These are phyloP conservation scores for Hycleus phaleratus DNA, from an alignment of 1,140 invertebrate genomes.

Conservation along the genomic window DNA sequence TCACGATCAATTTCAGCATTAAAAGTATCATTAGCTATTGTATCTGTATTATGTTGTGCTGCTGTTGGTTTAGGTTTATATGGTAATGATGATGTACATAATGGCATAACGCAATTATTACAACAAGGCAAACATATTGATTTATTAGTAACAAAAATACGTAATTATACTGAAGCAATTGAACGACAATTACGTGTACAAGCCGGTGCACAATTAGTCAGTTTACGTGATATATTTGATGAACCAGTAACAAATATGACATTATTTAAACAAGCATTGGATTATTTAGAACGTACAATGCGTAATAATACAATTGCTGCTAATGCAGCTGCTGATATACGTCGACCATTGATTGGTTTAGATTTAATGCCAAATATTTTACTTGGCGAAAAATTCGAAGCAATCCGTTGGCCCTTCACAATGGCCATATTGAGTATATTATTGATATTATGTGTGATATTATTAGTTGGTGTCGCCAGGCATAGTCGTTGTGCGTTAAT, in stretches of 20 bases:
- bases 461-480: conserved; percentile 73
- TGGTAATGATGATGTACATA: conserved; percentile 90
- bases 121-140: conserved; percentile 71
- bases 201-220: conserved; percentile 46
- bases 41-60: conserved; percentile 75
- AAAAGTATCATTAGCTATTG: conserved; percentile 73
- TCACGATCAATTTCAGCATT: conserved; percentile 76
- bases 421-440: conserved; percentile 69
- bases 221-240: conserved; percentile 65
- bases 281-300: conserved; percentile 56
- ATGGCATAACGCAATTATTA: conserved; percentile 73
- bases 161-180: conserved; percentile 54
- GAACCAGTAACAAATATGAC: conserved; percentile 67
- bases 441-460: conserved; percentile 69
- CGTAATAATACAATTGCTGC: conserved; percentile 63
- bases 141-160: conserved; percentile 60
- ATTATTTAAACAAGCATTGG: conserved; percentile 55
- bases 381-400: conserved; percentile 54
- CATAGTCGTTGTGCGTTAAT: conserved; percentile 78
- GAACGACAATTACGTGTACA: conserved; percentile 34
- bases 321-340: conserved; percentile 64
- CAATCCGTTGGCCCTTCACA: conserved; percentile 68
- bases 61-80: conserved; percentile 74
- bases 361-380: conserved; percentile 55
- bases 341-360: conserved; percentile 59